phyloP scores from a whole-genome alignment of 2,888 invertebrate genomes.

The Catocala fraxini region DNA sequence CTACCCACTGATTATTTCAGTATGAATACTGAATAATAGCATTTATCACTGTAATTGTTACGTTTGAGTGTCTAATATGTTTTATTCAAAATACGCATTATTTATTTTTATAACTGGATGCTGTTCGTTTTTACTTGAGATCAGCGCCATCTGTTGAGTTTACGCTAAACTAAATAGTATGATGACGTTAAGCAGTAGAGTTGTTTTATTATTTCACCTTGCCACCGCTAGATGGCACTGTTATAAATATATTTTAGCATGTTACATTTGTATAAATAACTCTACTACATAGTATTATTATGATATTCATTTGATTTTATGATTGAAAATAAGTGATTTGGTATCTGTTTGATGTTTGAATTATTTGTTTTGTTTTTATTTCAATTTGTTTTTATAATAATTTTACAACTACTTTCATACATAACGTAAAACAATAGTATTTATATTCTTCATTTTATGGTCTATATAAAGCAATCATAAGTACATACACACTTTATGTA shows the following conservation, averaged over 20 bases:
- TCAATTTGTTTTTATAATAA: too few relatives aligned
- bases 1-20: neutral
- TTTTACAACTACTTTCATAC: too few relatives aligned
- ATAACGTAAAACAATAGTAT: too few relatives aligned
- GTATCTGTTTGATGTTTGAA: too few relatives aligned
- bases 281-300: too few relatives aligned
- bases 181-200: neutral
- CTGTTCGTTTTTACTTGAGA: neutral
- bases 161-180: conserved; percentile 17
- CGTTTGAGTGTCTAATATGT: neutral
- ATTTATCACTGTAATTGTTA: neutral
- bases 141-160: conserved; percentile 52
- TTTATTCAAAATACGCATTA: neutral
- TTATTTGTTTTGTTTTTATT: too few relatives aligned
- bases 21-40: conserved; percentile 14
- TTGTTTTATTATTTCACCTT: conserved; percentile 21
- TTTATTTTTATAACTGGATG: neutral
- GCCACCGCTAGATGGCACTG: conserved; percentile 47
- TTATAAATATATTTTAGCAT: neutral
- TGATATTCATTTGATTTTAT: too few relatives aligned
- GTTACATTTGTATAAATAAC: too few relatives aligned
- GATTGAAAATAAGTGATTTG: too few relatives aligned
- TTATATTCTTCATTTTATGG: too few relatives aligned
- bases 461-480: too few relatives aligned
- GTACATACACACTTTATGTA: too few relatives aligned